Base-by-base conservation (phyloP, 2,113 vertebrate species). In the Rhea pennata region DNA sequence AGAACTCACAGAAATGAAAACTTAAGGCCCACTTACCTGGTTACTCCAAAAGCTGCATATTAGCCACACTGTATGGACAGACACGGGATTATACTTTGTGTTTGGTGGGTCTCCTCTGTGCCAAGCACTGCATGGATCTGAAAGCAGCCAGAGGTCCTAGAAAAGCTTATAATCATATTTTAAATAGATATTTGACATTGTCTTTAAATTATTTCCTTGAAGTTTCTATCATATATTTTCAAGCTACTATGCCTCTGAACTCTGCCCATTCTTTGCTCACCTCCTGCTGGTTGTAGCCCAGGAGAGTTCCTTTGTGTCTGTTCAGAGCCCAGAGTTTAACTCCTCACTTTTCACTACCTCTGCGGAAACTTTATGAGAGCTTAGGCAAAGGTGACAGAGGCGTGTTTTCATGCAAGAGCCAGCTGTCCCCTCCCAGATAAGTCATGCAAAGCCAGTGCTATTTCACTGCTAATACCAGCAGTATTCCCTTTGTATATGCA, bases 401-500 rank as follows among this genome's bases (percentile, higher is more conserved):
- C 81, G 92, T 87, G 29, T 66, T 82, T 87, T 81, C 10, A 96
- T 90, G 94, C 71, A 39, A 65, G 77, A 83, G 94, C 65, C 15
- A 42, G 92, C 88, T 96, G 97, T 98, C 95, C 94, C 74, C 70
- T 92, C 86, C 85, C 92, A 93, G 94, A 59, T 87, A 92, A 89
- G 97, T 98, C 98, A 97, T 65, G 67, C 87, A 93, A 92, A 92
- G 84, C 85, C 88, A 87, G 92, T 74, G 90, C 88, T 91, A 65
- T 78, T 90, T 94, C 92, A 84, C 82, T 80, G 86, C 46, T 33
- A 58, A 54, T 56, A 40, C 85, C 96, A 89, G 94, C 95, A 96
- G 62, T 2, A 40, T 20, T 67, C 81, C 74, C 15, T 3, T n/a
- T 65, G 33, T 65, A 12, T 23, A 5, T 50, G 78, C 6, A 15